phyloP scores from a whole-genome alignment of 1,140 invertebrate species.

The Apocrypta bakeri region DNA sequence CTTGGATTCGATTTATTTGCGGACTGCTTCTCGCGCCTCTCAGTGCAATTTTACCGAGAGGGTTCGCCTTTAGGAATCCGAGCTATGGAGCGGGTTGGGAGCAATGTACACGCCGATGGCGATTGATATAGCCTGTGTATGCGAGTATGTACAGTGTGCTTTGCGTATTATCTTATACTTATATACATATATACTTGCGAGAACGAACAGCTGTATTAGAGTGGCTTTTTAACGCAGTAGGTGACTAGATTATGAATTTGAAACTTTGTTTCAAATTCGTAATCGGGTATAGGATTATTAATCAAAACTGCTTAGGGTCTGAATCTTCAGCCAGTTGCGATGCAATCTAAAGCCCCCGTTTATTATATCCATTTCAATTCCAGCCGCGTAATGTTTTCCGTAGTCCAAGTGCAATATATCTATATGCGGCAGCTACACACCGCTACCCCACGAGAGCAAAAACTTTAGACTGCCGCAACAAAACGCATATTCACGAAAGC shows the following conservation, averaged over 20 bases:
- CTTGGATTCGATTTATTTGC: slow-evolving; percentile 62
- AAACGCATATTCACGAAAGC: neutral
- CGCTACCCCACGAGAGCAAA: neutral
- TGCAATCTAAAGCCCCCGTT: too few relatives aligned
- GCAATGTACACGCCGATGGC: neutral
- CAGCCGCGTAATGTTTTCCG: neutral
- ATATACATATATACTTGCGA: too few relatives aligned
- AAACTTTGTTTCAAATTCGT: too few relatives aligned
- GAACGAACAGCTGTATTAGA: too few relatives aligned
- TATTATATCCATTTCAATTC: too few relatives aligned
- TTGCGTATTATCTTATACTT: neutral
- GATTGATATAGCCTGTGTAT: neutral
- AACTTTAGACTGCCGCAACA: neutral
- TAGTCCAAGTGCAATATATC: too few relatives aligned
- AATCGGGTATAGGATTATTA: too few relatives aligned
- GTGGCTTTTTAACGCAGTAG: too few relatives aligned
- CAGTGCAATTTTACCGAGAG: slow-evolving; percentile 54
- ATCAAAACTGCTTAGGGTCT: too few relatives aligned
- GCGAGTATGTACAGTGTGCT: neutral
- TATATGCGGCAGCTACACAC: too few relatives aligned
- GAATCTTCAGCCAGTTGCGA: too few relatives aligned
- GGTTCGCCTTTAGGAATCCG: slow-evolving; percentile 57
- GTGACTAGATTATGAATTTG: too few relatives aligned
- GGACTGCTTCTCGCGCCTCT: slow-evolving; percentile 53
- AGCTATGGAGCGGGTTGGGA: slow-evolving; percentile 51